Percentiles rank a stretch among this genome's conserved stretches.
Evolutionary conservation across 2,113 vertebrate species (phyloP).

Genomic region (Prionailurus bengalensis): DNA sequence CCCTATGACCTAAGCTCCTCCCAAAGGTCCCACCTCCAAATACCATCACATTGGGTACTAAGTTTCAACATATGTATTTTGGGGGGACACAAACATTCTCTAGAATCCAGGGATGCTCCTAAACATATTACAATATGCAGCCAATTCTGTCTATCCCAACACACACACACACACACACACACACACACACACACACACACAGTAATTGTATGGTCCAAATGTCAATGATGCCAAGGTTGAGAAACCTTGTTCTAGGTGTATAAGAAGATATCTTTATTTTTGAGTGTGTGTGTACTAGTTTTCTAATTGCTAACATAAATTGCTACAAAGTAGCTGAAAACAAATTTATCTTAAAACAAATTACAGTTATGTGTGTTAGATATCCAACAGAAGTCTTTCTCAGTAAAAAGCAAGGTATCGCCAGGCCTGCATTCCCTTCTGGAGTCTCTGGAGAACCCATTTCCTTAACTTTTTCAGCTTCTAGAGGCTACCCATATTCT

Average conservation of each 20-base stretch:
- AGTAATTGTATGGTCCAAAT: neutral
- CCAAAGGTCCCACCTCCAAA: neutral
- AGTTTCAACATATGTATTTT: neutral
- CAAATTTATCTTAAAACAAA: neutral
- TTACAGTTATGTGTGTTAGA: neutral
- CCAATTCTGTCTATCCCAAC: neutral
- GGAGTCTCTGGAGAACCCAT: neutral
- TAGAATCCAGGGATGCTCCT: neutral
- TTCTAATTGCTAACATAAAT: neutral
- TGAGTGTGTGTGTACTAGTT: neutral
- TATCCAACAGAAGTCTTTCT: neutral
- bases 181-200: neutral
- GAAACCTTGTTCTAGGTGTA: neutral
- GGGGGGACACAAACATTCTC: neutral
- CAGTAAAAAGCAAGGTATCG: neutral
- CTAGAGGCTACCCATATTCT: neutral
- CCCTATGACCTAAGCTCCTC: neutral
- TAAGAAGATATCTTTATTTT: neutral
- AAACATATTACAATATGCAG: neutral
- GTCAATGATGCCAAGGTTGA: neutral
- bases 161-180: neutral
- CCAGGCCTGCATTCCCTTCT: neutral
- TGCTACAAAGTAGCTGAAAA: neutral
- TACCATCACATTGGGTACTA: neutral
- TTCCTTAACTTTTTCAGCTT: neutral